phyloP scores from a whole-genome alignment of 2,113 vertebrate species.

The Trogon melanurus region DNA sequence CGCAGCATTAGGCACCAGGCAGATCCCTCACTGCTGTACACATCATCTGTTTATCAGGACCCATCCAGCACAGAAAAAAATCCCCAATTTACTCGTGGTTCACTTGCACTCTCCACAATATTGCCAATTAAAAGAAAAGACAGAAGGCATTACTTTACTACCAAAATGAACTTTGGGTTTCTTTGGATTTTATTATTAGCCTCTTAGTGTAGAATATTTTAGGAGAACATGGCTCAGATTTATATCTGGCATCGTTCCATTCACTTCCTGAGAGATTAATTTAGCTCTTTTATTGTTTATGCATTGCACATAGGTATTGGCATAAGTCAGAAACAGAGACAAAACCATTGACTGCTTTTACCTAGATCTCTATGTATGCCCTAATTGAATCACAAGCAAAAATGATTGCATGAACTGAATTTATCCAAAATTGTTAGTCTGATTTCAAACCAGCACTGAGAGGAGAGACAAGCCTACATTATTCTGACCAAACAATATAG shows the following conservation, averaged over 20 bases:
- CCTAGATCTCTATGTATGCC: not conserved
- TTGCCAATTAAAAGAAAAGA: not conserved
- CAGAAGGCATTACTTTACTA: not conserved
- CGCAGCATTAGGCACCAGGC: not conserved
- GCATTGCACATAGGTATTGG: conserved; percentile 1
- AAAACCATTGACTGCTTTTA: conserved; percentile 29
- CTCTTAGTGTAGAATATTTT: not conserved
- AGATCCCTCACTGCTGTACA: not conserved
- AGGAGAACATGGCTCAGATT: conserved; percentile 7
- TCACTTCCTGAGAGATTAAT: conserved; percentile 18
- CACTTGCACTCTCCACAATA: not conserved
- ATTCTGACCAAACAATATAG: conserved; percentile 67
- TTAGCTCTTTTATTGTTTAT: conserved; percentile 39
- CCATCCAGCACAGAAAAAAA: not conserved
- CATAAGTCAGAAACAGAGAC: not conserved
- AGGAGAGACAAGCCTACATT: not conserved
- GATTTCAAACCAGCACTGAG: conserved; percentile 41
- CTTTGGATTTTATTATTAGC: conserved; percentile 16
- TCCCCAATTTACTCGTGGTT: not conserved
- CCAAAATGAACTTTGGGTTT: not conserved
- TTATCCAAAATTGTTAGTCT: conserved; percentile 26
- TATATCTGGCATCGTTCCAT: not conserved
- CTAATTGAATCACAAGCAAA: conserved; percentile 57
- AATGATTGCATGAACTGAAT: conserved; percentile 52
- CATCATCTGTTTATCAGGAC: not conserved